Evolutionary conservation across 2,113 vertebrate genomes (phyloP), one percentile per base, ranked within the genome.

Genomic region (Albula goreensis): DNA sequence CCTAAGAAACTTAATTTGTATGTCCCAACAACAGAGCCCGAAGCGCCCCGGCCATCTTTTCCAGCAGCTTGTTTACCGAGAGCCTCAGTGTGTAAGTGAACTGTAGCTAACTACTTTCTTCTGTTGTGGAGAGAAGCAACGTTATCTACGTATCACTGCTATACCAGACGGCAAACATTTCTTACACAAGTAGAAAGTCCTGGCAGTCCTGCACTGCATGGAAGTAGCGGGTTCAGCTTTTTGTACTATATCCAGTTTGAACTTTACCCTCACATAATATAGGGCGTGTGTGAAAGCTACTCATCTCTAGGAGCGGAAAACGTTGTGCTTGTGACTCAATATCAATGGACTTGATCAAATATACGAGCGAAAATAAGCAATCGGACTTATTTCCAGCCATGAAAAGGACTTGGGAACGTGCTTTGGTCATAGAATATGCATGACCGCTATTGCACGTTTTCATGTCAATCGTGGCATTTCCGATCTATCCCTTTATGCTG

Each of bases 1-100:
- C 17, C 12, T 22, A 57, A 83, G 0, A 41, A 63, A 83, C 83
- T 84, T 84, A 84, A 84, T 84, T 84, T 70, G 48, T 17, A 22
- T 8, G 74, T 2, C 82, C n/a, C n/a, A 83, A 49, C n/a, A 83
- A 49, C 31, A 63, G 56, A 52, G 25, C 51, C 52, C 81, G 81
- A 53, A 82, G 31, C 12, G 52, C 81, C 25, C 13, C 50, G 6
- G 60, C 41, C 81, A 70, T 74, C 1, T 83, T 82, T 78, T 15
- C 74, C 81, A 50, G 77, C 49, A 6, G 78, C 41, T 3, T 53
- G 10, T 13, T 56, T 25, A 82, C 11, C 19, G 31, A 31, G 31
- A 41, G 31, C 31, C 31, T 70, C 31, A 1, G 31, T 41, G 31
- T 41, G 31, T 41, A 41, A 41, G 31, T 41, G 31, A 41, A 41